Evolutionary conservation across 1,140 invertebrate species (phyloP).

Genomic region (Euglossa dilemma): DNA sequence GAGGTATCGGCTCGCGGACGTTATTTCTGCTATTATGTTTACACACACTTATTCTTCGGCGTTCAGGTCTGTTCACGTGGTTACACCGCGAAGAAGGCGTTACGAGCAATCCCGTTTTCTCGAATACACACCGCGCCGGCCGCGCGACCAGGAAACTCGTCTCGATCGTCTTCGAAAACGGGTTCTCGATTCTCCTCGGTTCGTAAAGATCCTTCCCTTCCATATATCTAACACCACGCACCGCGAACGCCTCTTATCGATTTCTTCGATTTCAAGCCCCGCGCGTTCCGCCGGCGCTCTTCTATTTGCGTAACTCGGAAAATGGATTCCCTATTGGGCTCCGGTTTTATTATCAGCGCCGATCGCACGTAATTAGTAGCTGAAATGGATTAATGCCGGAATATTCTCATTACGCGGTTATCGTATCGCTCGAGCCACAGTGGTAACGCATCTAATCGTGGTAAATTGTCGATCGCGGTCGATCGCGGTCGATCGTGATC

Average conservation of each 20-base stretch:
- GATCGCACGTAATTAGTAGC: constrained; percentile 22
- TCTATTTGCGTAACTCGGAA: constrained; percentile 20
- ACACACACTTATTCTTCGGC: constrained; percentile 53
- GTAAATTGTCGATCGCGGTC: background rate
- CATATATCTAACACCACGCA: constrained; percentile 21
- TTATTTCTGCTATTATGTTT: constrained; percentile 68
- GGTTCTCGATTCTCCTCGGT: constrained; percentile 76
- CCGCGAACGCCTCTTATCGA: constrained; percentile 41
- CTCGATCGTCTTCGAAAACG: constrained; percentile 66
- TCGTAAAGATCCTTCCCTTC: constrained; percentile 67
- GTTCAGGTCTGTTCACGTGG: constrained; percentile 49
- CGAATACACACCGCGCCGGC: constrained; percentile 51
- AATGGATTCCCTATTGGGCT: constrained; percentile 8
- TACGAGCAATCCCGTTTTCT: constrained; percentile 70
- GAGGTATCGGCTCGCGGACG: constrained; percentile 27
- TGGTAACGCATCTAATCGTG: background rate
- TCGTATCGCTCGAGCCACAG: background rate
- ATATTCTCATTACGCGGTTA: background rate
- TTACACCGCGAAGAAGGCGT: constrained; percentile 61
- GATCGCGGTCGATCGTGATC: background rate
- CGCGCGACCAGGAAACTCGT: constrained; percentile 68
- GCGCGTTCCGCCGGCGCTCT: background rate
- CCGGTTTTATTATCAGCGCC: background rate
- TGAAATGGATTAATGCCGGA: background rate
- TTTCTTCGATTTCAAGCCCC: constrained; percentile 38